A percentile compares a stretch with the other conserved stretches of the same genome.
Conservation (phyloP, 2,888 invertebrate genomes). For the Machimus atricapillus region DNA sequence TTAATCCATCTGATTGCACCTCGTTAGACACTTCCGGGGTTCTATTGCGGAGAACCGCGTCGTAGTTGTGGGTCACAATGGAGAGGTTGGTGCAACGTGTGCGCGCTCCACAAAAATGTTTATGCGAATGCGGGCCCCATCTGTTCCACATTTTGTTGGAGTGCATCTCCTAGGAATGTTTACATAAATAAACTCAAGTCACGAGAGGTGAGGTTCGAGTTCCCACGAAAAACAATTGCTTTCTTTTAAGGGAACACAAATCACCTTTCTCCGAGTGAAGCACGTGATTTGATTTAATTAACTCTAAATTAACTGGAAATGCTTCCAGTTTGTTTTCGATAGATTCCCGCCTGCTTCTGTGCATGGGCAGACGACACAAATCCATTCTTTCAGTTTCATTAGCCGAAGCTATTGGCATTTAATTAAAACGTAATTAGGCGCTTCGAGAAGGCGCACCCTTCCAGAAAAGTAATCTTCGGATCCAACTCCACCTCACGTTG, state of each 20-base stretch:
- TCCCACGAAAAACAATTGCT: not conserved
- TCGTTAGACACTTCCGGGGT: constrained; percentile 21
- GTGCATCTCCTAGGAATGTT: not conserved
- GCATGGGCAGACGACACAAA: not conserved
- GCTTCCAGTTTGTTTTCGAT: not conserved
- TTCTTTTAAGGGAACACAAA: not conserved
- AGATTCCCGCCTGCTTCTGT: not conserved
- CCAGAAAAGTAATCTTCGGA: not conserved
- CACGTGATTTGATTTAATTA: constrained; percentile 26
- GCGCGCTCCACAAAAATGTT: not conserved
- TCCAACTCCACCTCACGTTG: not conserved
- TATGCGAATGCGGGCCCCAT: not conserved
- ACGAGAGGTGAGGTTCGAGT: not conserved
- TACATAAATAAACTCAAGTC: not conserved
- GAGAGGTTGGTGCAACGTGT: not conserved
- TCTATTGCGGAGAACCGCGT: not conserved
- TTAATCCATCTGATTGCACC: constrained; percentile 17
- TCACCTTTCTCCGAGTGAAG: not conserved
- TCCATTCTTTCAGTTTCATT: not conserved
- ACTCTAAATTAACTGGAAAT: not conserved
- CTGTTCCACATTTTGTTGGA: not conserved
- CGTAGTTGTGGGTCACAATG: not conserved
- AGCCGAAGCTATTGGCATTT: not conserved
- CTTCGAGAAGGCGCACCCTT: constrained; percentile 6
- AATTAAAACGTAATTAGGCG: constrained; percentile 20